Base-by-base conservation (phyloP, 1,140 invertebrate genomes). In the Diuraphis noxia region DNA sequence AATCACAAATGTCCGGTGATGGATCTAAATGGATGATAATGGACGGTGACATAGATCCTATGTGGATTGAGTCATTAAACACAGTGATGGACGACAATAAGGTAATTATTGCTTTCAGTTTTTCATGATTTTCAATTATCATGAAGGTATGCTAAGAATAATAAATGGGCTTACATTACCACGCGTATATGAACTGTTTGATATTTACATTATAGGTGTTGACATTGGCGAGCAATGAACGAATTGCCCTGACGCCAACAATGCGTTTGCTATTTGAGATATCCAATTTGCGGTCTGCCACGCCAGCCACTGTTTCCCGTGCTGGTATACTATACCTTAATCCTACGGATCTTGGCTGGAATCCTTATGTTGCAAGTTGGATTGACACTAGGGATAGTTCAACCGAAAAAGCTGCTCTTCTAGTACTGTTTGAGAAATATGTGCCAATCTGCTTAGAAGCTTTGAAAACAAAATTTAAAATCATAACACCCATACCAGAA, bases 61-160 rank as follows among this genome's bases (percentile, higher is more conserved):
- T 98, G 97, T 99, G 98, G 98, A 99, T 99, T 93, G 98, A 99
- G 94, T 98, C 97, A 4, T 95, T 99, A 0, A 99, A 99, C 93
- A 97, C 96, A 6, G 94, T 97, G 23, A 97, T 97, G 97, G 97
- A 97, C 93, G 97, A 97, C 93, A 97, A 97, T 93, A 97, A 97
- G 94, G 96, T 95, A 91, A 38, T 38, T 30, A 23, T 36, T 77
- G 38, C 52, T 46, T 38, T 63, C 13, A 17, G 30, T 63, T 13
- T n/a, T 63, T 17, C n/a, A 72, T 2, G 30, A n/a, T n/a, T 17
- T n/a, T 72, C 34, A n/a, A n/a, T n/a, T 17, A 72, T 72, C 34
- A n/a, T 72, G 19, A 2, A 46, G 43, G 43, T 46, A 17, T n/a
- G 5, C 2, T 72, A n/a, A n/a, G 5, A 19, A 17, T 72, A 72